phyloP scores from a whole-genome alignment of 2,113 vertebrate genomes.

The Halichoerus grypus region DNA sequence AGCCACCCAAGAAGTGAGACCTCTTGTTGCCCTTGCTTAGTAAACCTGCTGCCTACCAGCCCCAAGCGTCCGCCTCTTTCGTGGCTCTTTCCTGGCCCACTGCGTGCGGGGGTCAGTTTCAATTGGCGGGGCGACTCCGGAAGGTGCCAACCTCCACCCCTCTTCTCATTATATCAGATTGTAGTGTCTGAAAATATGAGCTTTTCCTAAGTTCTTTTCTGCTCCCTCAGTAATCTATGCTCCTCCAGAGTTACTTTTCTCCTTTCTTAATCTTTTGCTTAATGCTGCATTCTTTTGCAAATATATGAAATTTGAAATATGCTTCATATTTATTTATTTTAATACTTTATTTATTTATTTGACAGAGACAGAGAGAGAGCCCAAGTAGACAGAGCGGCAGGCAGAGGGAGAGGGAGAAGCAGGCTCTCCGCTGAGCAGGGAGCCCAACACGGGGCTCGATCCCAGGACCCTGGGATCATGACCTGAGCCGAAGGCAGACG shows the following conservation, averaged over 20 bases:
- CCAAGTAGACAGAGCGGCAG: no score
- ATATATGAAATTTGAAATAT: not conserved
- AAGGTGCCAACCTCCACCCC: not conserved
- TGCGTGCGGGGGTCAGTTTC: rapidly evolving
- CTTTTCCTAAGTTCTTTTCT: conserved; percentile 4
- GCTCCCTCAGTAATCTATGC: not conserved
- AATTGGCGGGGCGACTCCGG: not conserved
- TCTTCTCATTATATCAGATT: not conserved
- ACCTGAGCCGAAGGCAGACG: no score
- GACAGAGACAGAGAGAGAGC: no score
- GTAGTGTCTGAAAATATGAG: not conserved
- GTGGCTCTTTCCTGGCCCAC: not conserved
- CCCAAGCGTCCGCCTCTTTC: not conserved
- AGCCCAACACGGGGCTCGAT: no score
- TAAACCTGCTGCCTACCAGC: not conserved
- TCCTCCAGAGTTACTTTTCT: conserved; percentile 16
- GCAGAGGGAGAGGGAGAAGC: no score
- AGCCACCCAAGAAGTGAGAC: not conserved
- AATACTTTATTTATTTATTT: no score
- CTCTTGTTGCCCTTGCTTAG: not conserved
- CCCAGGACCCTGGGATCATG: no score
- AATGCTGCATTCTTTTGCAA: not conserved
- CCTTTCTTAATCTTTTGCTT: conserved; percentile 4
- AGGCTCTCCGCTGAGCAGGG: no score
- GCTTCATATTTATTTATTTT: not conserved